These are phyloP conservation scores for Metopolophium dirhodum DNA, from an alignment of 1,140 invertebrate species.

Conservation along the genomic window DNA sequence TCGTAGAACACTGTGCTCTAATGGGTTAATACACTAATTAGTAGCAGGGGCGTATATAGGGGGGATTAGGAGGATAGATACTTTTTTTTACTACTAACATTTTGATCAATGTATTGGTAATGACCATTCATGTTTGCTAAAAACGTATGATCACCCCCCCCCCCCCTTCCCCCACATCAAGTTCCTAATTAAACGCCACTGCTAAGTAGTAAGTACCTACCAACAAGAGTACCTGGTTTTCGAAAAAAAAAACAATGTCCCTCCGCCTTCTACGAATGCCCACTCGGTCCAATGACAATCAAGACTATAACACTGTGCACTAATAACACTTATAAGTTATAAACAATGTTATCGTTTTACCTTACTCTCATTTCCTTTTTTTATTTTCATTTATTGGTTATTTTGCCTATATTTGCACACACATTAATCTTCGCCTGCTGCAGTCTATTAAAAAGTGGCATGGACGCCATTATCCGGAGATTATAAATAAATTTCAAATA, in stretches of 20 bases:
- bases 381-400: not conserved
- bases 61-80: too few relatives aligned
- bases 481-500: slow-evolving; percentile 21
- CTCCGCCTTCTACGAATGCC: not conserved
- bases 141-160: too few relatives aligned
- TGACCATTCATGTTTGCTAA: too few relatives aligned
- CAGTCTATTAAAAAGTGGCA: not conserved
- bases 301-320: not conserved
- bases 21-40: not conserved
- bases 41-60: too few relatives aligned
- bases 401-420: not conserved
- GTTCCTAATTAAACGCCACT: too few relatives aligned
- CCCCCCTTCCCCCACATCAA: too few relatives aligned
- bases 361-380: not conserved
- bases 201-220: not conserved
- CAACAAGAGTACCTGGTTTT: not conserved
- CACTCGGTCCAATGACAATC: not conserved
- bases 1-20: not conserved
- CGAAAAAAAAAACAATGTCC: not conserved
- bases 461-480: not conserved
- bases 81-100: too few relatives aligned
- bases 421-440: not conserved
- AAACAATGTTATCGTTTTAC: not conserved
- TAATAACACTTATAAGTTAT: not conserved
- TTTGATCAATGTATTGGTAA: too few relatives aligned